Conservation (phyloP, 2,888 invertebrate species). For the Eupithecia subfuscata region DNA sequence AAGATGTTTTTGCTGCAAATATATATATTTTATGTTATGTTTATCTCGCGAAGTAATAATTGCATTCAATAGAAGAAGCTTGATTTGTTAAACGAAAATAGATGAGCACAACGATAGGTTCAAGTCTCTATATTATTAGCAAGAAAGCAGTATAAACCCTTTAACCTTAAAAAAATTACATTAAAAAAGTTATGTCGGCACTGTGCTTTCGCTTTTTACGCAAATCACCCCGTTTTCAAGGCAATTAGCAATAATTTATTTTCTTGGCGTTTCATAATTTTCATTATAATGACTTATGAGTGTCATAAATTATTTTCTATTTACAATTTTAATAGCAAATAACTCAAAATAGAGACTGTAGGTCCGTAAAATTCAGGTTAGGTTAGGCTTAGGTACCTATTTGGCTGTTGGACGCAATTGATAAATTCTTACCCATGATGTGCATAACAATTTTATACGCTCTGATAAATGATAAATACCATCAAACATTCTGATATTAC, state of each 20-base stretch:
- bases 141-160: background rate
- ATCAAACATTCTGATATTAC: background rate
- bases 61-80: background rate
- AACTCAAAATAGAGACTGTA: constrained; percentile 8
- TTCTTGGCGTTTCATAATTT: constrained; percentile 14
- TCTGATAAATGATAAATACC: background rate
- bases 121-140: background rate
- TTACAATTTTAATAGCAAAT: constrained; percentile 15
- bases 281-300: constrained; percentile 15
- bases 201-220: background rate
- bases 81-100: background rate
- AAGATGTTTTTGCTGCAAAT: no score
- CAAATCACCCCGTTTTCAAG: constrained; percentile 13
- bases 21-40: no score
- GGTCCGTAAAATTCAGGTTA: background rate
- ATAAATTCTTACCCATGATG: background rate
- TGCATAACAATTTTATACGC: background rate
- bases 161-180: background rate
- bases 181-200: background rate
- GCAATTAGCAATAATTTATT: constrained; percentile 16
- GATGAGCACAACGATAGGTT: background rate
- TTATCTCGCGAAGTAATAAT: background rate
- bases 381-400: no score
- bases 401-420: background rate
- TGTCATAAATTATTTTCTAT: constrained; percentile 12